Evolutionary conservation across 2,113 vertebrate genomes (phyloP), one percentile per base, ranked within the genome.

Genomic region (Megaleporinus macrocephalus): DNA sequence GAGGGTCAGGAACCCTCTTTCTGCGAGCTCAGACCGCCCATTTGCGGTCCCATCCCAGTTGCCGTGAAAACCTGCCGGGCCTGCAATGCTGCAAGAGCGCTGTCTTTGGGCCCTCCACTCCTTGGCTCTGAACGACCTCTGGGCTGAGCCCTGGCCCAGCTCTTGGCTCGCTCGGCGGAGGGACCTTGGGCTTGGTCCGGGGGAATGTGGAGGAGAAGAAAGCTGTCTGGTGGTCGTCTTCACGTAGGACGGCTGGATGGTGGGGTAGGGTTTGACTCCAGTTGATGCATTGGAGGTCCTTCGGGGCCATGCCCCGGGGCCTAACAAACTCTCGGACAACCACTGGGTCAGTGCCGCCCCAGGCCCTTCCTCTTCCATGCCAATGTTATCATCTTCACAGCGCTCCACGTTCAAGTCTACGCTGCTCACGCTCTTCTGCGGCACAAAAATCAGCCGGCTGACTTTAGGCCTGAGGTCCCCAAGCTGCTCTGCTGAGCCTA

Each of bases 221-320:
- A 98, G 93, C 88, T 99, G 97, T 83, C 97, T 93, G n/a, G 96
- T 98, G 83, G 97, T 99, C 73, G 97, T 99, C 93, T 96, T 98
- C 81, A 99, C 95, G 73, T 98, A 99, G 59, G 96, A 96, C 1
- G 97, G 95, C 30, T 96, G 94, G 85, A 96, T 93, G 30, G 94
- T 92, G 18, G 95, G 95, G 82, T 97, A 97, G 29, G 95, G 90
- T 86, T 95, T 97, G 87, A 93, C 93, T 5, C 87, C 88, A 0
- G 93, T 83, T 26, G 86, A 88, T 14, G 22, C 79, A 57, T 86
- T 89, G 24, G 88, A 91, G 0, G 86, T 82, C 49, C 85, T 84
- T 47, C 91, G 92, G 11, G 91, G 86, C 30, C 88, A 89, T 29
- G 90, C 90, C 80, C 85, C 63, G 0, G 18, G 68, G 55, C 65